These are phyloP conservation scores for Drosophila barbarae DNA, from an alignment of 2,888 invertebrate genomes.

Conservation along the genomic window DNA sequence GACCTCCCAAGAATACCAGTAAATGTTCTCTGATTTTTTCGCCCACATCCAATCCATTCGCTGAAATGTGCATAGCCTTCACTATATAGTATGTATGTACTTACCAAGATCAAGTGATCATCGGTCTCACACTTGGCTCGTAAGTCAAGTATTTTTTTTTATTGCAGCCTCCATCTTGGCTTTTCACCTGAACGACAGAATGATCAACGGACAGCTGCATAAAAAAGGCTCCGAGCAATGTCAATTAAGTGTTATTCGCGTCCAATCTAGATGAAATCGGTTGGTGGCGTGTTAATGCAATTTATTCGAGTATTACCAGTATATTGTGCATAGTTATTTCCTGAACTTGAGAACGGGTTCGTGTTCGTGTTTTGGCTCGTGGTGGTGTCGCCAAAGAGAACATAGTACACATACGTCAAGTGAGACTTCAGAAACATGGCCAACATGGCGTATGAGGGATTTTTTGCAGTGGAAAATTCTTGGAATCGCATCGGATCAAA, in stretches of 20 bases:
- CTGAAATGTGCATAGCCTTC: not conserved
- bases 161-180: conserved; percentile 16
- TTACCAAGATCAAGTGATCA: conserved; percentile 15
- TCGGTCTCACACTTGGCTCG: conserved; percentile 4
- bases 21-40: not conserved
- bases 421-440: conserved; percentile 23
- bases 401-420: conserved; percentile 23
- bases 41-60: not conserved
- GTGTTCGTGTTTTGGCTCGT: not conserved
- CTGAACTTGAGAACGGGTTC: conserved; percentile 71
- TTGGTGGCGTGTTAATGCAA: conserved; percentile 41
- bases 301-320: conserved; percentile 46
- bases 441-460: conserved; percentile 55
- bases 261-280: conserved; percentile 52
- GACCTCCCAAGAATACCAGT: not conserved
- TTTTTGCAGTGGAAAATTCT: conserved; percentile 49
- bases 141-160: conserved; percentile 9
- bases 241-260: conserved; percentile 41
- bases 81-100: no score
- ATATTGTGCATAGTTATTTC: conserved; percentile 56
- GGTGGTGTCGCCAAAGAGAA: conserved; percentile 17
- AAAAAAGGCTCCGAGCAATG: conserved; percentile 11
- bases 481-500: conserved; percentile 57
- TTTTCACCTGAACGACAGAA: conserved; percentile 26
- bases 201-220: conserved; percentile 6